phyloP scores from a whole-genome alignment of 2,888 invertebrate genomes.

The Melanargia galathea region DNA sequence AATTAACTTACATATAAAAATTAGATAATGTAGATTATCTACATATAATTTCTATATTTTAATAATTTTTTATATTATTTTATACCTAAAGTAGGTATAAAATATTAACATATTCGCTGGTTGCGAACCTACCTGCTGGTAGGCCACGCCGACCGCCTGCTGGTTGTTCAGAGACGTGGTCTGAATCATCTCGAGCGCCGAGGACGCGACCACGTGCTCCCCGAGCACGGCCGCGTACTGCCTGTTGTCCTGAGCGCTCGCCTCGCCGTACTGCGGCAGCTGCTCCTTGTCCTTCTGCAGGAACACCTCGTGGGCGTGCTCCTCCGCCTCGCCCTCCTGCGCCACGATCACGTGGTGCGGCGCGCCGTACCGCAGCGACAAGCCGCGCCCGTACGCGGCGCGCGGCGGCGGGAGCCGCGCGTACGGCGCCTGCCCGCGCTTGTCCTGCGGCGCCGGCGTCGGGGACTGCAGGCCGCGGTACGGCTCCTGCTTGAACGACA shows the following conservation, averaged over 20 bases:
- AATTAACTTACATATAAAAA: too few relatives aligned
- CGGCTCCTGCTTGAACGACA: slow-evolving; percentile 69
- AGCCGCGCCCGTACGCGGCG: slow-evolving; percentile 54
- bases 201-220: slow-evolving; percentile 55
- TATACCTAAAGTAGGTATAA: too few relatives aligned
- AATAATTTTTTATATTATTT: too few relatives aligned
- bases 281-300: slow-evolving; percentile 61
- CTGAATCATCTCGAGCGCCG: slow-evolving; percentile 71
- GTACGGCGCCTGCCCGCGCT: slow-evolving; percentile 51
- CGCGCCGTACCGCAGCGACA: slow-evolving; percentile 64
- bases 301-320: slow-evolving; percentile 61
- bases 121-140: slow-evolving; percentile 53
- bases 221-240: slow-evolving; percentile 54
- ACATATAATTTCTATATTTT: too few relatives aligned
- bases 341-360: slow-evolving; percentile 66
- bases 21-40: too few relatives aligned
- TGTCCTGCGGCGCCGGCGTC: slow-evolving; percentile 45
- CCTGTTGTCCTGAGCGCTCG: slow-evolving; percentile 29
- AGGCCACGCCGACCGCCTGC: slow-evolving; percentile 69
- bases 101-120: too few relatives aligned
- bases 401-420: slow-evolving; percentile 46
- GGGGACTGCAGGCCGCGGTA: slow-evolving; percentile 59
- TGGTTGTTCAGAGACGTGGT: slow-evolving; percentile 66
- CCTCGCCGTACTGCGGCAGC: slow-evolving; percentile 43
- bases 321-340: slow-evolving; percentile 59